Base-by-base conservation (phyloP, 2,113 vertebrate species). In the Lycaon pictus region DNA sequence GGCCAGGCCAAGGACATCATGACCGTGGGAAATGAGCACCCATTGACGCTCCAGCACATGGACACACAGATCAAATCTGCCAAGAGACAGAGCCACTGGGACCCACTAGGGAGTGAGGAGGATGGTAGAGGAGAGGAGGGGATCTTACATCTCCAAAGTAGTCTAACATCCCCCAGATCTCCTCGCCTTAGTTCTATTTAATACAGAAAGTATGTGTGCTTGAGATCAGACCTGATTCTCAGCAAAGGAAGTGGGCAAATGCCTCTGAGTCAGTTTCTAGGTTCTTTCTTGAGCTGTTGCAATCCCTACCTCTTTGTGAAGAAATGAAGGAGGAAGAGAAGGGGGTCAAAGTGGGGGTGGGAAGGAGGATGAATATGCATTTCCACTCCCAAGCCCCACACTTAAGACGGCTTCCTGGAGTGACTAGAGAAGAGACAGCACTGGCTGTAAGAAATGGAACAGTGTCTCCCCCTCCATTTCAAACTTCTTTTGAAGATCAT, bases 61-160 rank as follows among this genome's bases (percentile, higher is more conserved):
- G 74, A 96, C 79, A 95, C 95, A 98, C 15, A 97, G 82, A 51
- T 71, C 71, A 97, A 95, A 97, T 56, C 96, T 97, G 94, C 87
- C 43, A 0, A 94, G 35, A 95, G 84, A 98, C 72, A 94, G 37
- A 97, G 87, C 43, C 72, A 58, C 65, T 62, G 60, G 84, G 51
- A 77, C 72, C 63, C 90, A 69, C 11, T 55, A 84, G 32, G 55
- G 35, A 74, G 72, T 35, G 12, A 12, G 86, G 55, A 77, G 88
- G 77, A 83, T 27, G 16, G 35, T 63, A n/a, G 11, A 94, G 76
- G 63, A 91, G 23, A 85, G 58, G 76, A 43, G 15, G n/a, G 82
- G 43, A 71, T 60, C 35, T 62, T 43, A 85, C 0, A 53, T 90
- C 32, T 62, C 55, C 53, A 81, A 63, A 84, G 53, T 2, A 62